These are phyloP conservation scores for Varroa destructor DNA, from an alignment of 1,140 invertebrate genomes.

Conservation along the genomic window DNA sequence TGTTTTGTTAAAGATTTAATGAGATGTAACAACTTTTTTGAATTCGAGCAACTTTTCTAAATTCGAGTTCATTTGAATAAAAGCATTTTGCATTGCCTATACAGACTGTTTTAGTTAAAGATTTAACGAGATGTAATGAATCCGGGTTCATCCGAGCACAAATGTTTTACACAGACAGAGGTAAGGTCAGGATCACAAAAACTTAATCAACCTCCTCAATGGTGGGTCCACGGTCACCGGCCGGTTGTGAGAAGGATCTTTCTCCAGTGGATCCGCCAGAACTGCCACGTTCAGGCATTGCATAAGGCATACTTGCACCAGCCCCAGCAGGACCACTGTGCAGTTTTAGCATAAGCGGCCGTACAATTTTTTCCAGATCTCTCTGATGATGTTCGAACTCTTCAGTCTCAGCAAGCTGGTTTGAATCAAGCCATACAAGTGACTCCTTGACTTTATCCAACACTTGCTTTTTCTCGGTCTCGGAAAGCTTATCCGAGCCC, in stretches of 20 bases:
- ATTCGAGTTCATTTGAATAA: too few species aligned
- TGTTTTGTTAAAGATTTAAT: too few species aligned
- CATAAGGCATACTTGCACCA: conserved; percentile 36
- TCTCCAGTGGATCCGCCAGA: conserved; percentile 31
- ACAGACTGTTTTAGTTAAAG: too few species aligned
- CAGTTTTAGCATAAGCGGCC: conserved; percentile 44
- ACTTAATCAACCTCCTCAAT: conserved; percentile 88
- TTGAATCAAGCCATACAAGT: conserved; percentile 55
- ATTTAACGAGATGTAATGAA: too few species aligned
- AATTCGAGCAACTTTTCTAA: too few species aligned
- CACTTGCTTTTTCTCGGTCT: conserved; percentile 69
- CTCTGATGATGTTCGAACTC: conserved; percentile 63
- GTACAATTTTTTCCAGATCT: conserved; percentile 39
- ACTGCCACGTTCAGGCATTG: conserved; percentile 16
- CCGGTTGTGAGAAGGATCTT: background rate
- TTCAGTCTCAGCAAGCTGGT: conserved; percentile 44
- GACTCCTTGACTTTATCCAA: conserved; percentile 82
- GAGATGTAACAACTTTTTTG: too few species aligned
- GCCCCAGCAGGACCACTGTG: conserved; percentile 41
- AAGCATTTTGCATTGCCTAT: too few species aligned
- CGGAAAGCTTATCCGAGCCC: conserved; percentile 50
- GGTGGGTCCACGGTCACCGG: conserved; percentile 56
- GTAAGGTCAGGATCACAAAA: background rate
- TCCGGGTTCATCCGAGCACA: too few species aligned
- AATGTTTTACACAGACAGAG: too few species aligned